Evolutionary conservation across 1,140 invertebrate genomes (phyloP).

Genomic region (Manduca sexta): DNA sequence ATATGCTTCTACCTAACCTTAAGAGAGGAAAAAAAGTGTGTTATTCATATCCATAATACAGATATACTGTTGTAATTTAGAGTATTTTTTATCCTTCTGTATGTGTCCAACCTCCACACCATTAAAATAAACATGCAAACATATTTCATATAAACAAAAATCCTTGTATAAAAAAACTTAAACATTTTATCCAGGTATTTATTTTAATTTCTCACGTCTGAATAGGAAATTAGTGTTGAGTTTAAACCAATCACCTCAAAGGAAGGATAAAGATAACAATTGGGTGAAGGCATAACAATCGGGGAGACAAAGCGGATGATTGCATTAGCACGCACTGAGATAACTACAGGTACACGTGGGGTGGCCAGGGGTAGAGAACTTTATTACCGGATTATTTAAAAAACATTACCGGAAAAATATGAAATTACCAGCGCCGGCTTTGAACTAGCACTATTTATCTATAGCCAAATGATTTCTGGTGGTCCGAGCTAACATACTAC

Average conservation of each 20-base stretch:
- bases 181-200: neutral
- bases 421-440: too few relatives aligned
- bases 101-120: too few relatives aligned
- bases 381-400: neutral
- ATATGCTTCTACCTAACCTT: too few relatives aligned
- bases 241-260: slow-evolving; percentile 3
- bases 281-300: slow-evolving; percentile 18
- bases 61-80: too few relatives aligned
- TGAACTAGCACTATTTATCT: too few relatives aligned
- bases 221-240: neutral
- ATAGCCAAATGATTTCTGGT: too few relatives aligned
- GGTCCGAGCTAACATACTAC: too few relatives aligned
- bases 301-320: slow-evolving; percentile 8
- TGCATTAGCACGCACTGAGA: slow-evolving; percentile 19
- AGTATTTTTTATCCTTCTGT: too few relatives aligned
- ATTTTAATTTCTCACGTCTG: neutral
- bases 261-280: slow-evolving; percentile 22
- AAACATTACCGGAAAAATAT: neutral
- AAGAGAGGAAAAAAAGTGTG: too few relatives aligned
- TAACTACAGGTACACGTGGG: slow-evolving; percentile 23
- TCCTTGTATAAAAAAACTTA: neutral
- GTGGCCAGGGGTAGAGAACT: neutral
- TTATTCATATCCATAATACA: too few relatives aligned
- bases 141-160: too few relatives aligned
- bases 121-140: too few relatives aligned